Base-by-base conservation (phyloP, 2,113 vertebrate genomes). In the Aviceda subcristata region DNA sequence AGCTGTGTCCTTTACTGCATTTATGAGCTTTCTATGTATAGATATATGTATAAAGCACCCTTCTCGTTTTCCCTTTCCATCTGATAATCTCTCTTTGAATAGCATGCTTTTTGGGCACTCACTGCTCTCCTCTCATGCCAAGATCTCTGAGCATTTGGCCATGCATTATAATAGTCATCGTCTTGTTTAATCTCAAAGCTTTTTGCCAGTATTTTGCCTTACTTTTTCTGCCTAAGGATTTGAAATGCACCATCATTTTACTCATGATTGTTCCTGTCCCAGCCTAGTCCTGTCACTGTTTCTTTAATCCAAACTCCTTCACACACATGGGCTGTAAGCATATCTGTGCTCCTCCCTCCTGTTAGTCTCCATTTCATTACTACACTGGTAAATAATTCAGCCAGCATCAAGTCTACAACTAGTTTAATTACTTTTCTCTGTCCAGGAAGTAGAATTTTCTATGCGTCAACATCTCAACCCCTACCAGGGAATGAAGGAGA, bases 381-480 rank as follows among this genome's bases (percentile, higher is more conserved):
- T 71, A 8, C 15, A 32, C 15, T 76, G 34, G 50, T 79, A 90
- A 96, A 93, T 80, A 93, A 88, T 86, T 95, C 67, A 92, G 53
- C 30, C 24, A 72, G 15, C 20, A 18, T 71, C 63, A 92, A 69
- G 38, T 34, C 41, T 67, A 41, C 0, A 6, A 7, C 41, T 82
- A 20, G 5, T 63, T 86, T 69, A 93, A 95, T 90, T 90, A 73
- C 50, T 96, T 88, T 90, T 80, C 57, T 76, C 80, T 64, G 32
- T 34, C 32, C 57, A 88, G 77, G 90, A 91, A 85, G 66, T 17
- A 82, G 30, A 78, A 67, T 89, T 72, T 84, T 92, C 82, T 74
- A 2, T 21, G 23, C 86, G 71, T 66, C 59, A 92, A 86, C 72
- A 88, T 20, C 22, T 87, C 90, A 66, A 92, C 86, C 50, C 60